Evolutionary conservation across 2,797 vertebrate species (phyloP), one percentile per base, ranked within the genome.

Genomic region (Diceros bicornis): DNA sequence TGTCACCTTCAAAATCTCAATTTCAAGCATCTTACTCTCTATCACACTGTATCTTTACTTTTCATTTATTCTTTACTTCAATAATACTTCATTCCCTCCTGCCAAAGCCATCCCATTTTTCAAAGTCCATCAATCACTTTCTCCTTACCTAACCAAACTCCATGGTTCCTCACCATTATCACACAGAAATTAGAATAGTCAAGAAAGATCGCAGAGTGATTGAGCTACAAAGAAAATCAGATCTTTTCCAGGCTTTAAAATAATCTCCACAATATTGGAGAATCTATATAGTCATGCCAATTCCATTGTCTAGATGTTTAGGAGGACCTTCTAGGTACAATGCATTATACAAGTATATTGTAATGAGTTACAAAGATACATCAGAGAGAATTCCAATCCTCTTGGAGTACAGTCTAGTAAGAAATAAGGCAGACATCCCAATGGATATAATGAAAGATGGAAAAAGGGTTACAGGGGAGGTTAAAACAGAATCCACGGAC

Each of bases 191-290:
- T 88, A 66, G 87, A 62, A 34, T 72, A 57, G 55, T 82, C 55
- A 78, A 44, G 55, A 84, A 91, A 90, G 71, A 83, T 34, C n/a
- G n/a, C 13, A 82, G 68, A 87, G 52, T 78, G 68, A 83, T 29
- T 47, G 69, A 75, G 16, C 37, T 88, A 37, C 5, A 64, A 83
- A 91, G 75, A 77, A 97, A 95, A 82, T 71, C 37, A 83, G 10
- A 72, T 94, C 52, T 37, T 11, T 44, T 88, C 20, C 32, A 52
- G 57, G 55, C 10, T 71, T 95, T 83, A 88, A 82, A 83, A 88
- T 57, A n/a, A 81, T 34, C 27, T 79, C 27, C 37, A 32, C n/a
- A 47, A 32, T 55, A 83, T n/a, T 88, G 27, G 69, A 88, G 34
- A 94, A 78, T 75, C 44, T 41, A 41, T 59, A 27, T 32, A 47